These are phyloP conservation scores for Emberiza fucata DNA, from an alignment of 2,113 vertebrate species.

Conservation along the genomic window DNA sequence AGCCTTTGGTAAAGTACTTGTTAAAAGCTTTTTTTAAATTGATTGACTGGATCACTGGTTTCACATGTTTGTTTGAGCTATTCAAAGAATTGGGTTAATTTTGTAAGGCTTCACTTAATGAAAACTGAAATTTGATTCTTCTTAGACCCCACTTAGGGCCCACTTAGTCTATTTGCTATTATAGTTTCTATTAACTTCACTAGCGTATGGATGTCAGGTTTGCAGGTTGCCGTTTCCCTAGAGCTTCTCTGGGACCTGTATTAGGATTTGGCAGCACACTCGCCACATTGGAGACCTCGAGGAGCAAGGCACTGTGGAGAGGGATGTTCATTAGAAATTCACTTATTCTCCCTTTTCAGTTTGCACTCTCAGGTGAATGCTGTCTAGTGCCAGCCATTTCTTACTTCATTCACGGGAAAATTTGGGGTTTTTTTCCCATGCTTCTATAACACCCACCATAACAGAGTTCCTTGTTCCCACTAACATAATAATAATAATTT, in stretches of 20 bases:
- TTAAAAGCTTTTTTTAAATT: neutral
- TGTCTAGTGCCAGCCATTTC: neutral
- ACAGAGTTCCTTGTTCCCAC: neutral
- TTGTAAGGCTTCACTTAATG: neutral
- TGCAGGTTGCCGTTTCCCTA: neutral
- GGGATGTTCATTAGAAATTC: neutral
- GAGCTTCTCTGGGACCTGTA: neutral
- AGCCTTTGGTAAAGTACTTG: neutral
- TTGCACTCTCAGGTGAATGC: neutral
- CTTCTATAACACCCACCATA: neutral
- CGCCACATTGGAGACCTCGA: neutral
- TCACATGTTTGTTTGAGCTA: neutral
- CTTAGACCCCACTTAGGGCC: neutral
- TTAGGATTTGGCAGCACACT: neutral
- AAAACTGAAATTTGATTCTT: conserved; percentile 3
- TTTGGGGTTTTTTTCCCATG: accelerated
- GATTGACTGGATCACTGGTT: neutral
- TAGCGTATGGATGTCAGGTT: neutral
- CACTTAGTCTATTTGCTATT: neutral
- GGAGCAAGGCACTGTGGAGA: neutral
- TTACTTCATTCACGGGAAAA: neutral
- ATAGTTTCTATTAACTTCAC: neutral
- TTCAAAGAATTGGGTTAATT: neutral
- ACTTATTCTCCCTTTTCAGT: neutral
- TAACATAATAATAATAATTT: neutral